Base-by-base conservation (phyloP, 1,140 invertebrate genomes). In the Drosophila ogumai region DNA sequence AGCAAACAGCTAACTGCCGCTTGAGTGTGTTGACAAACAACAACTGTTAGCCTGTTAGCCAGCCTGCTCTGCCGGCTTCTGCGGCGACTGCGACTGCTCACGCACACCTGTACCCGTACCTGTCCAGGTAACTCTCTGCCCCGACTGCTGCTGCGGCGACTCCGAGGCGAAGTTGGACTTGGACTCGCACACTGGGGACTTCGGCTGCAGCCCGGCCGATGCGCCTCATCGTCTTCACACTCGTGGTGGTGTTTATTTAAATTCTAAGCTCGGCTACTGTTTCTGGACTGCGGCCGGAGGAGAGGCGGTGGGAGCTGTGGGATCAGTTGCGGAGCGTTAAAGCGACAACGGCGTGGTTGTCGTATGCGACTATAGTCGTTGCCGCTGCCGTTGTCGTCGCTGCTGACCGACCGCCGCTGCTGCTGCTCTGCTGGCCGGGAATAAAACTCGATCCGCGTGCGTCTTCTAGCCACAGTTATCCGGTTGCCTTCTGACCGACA, bases 391-490 rank as follows among this genome's bases (percentile, higher is more conserved):
- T 50, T 52, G 66, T 60, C 55, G 57, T 67, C 47, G 74, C 55
- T 58, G 63, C 57, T 81, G 68, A 73, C 46, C 46, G 49, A 22
- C 44, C 47, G 50, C 17, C 43, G 66, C 80, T 67, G 72, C 82
- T 55, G 66, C 72, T 56, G 81, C 81, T 79, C 77, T 84, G 85
- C 78, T 82, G 67, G 82, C 76, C 81, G 90, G 91, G 91, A 92
- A 92, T 92, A 92, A 92, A 92, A 92, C 91, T 92, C 91, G 92
- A 90, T 92, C 86, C 81, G 85, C 91, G 81, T 81, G 74, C 76
- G 91, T 91, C 81, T 92, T 91, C 90, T 91, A 92, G 91, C 77
- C 92, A 92, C 92, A 92, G 92, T 92, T 92, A 91, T 92, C 90
- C 91, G 91, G 91, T 92, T 92, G 91, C 92, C 87, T 92, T 92